These are phyloP conservation scores for Phoxinus phoxinus DNA, from an alignment of 2,113 vertebrate genomes.

Conservation along the genomic window DNA sequence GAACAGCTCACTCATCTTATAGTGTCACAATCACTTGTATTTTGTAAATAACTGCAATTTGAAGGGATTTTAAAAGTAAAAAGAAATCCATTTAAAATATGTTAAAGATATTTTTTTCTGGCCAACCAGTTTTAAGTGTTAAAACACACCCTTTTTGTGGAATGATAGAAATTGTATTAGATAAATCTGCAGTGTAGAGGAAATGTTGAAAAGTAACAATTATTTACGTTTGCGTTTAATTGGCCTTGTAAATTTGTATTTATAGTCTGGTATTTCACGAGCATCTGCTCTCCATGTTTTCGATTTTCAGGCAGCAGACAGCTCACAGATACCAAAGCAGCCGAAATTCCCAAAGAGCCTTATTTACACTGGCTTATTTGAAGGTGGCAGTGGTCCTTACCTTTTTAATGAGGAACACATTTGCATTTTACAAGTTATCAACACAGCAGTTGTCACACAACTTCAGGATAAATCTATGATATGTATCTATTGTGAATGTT, in stretches of 20 bases:
- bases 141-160: not conserved
- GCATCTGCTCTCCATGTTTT: constrained; percentile 23
- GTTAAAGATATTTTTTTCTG: not conserved
- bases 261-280: constrained; percentile 7
- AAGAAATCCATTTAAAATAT: not conserved
- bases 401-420: constrained; percentile 34
- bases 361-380: constrained; percentile 4
- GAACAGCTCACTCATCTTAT: not conserved
- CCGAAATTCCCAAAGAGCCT: constrained; percentile 30
- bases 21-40: not conserved
- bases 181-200: constrained; percentile 13
- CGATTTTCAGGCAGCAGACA: not conserved
- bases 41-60: not conserved
- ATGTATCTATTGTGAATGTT: not conserved
- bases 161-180: not conserved
- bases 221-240: not conserved
- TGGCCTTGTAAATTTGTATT: constrained; percentile 7
- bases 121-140: not conserved
- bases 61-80: not conserved
- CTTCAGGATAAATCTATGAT: constrained; percentile 7
- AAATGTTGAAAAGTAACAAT: not conserved
- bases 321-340: constrained; percentile 14
- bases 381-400: constrained; percentile 2
- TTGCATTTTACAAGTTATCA: constrained; percentile 26
- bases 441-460: not conserved